Evolutionary conservation across 2,797 vertebrate genomes (phyloP).

Genomic region (Halcyon badia): DNA sequence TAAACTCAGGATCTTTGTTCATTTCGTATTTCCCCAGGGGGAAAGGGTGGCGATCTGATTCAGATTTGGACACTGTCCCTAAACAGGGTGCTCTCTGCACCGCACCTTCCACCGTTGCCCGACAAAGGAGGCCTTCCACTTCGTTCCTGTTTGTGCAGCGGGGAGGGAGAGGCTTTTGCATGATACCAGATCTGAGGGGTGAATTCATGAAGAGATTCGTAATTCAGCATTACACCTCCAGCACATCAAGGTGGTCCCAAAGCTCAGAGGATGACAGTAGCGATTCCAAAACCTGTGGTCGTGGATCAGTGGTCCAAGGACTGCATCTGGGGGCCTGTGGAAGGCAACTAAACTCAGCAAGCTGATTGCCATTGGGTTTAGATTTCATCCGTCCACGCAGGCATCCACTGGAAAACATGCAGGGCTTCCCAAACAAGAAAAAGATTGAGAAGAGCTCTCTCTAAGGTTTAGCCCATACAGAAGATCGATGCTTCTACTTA

Average conservation of each 20-base stretch:
- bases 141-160: rapidly evolving
- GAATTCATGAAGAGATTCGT: background rate
- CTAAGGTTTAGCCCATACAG: background rate
- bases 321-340: too few relatives aligned
- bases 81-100: rapidly evolving
- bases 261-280: background rate
- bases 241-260: background rate
- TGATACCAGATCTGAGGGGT: background rate
- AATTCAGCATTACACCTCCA: background rate
- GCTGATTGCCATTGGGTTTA: background rate
- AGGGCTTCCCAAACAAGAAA: background rate
- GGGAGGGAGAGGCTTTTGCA: background rate
- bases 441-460: background rate
- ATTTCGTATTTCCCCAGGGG: rapidly evolving
- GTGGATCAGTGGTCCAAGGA: background rate
- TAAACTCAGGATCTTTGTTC: background rate
- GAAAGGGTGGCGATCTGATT: background rate
- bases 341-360: background rate
- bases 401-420: background rate
- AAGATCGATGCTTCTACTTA: background rate
- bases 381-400: background rate
- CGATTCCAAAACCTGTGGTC: background rate
- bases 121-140: background rate
- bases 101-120: background rate
- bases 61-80: background rate